Evolutionary conservation across 1,140 invertebrate genomes (phyloP).

Genomic region (Pseudachorutes palmiensis): DNA sequence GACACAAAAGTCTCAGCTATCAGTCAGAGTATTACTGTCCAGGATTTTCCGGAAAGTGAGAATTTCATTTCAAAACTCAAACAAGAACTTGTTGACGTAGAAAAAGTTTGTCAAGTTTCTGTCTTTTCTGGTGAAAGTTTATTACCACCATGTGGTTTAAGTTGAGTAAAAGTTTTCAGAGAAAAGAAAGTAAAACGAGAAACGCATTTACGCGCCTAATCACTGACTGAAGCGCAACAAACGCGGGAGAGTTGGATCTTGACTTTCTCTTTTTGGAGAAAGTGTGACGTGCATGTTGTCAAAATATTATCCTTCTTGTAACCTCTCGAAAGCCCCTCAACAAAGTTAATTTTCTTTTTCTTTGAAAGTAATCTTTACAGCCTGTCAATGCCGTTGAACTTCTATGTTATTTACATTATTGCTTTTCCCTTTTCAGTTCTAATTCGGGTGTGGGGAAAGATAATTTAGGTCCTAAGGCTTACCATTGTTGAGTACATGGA

Average conservation of each 20-base stretch:
- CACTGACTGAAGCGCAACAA: not conserved
- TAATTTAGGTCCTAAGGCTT: no score
- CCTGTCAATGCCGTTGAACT: no score
- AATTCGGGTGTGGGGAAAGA: not conserved
- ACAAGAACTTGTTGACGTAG: not conserved
- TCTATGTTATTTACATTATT: no score
- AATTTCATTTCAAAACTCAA: not conserved
- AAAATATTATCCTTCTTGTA: no score
- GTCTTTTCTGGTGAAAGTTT: not conserved
- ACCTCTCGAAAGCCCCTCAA: no score
- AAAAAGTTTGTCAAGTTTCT: not conserved
- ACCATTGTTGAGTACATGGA: slow-evolving; percentile 56
- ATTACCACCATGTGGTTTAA: not conserved
- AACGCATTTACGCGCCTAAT: not conserved
- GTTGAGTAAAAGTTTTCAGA: not conserved
- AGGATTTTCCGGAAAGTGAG: not conserved
- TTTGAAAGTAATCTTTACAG: no score
- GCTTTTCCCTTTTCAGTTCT: not conserved
- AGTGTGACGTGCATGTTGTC: no score
- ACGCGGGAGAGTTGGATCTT: no score
- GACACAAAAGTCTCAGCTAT: not conserved
- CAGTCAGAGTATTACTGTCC: not conserved
- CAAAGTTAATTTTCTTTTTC: no score
- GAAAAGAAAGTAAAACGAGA: not conserved
- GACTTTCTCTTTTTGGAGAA: no score